phyloP scores from a whole-genome alignment of 2,888 invertebrate genomes.

The Diachrysia chrysitis region DNA sequence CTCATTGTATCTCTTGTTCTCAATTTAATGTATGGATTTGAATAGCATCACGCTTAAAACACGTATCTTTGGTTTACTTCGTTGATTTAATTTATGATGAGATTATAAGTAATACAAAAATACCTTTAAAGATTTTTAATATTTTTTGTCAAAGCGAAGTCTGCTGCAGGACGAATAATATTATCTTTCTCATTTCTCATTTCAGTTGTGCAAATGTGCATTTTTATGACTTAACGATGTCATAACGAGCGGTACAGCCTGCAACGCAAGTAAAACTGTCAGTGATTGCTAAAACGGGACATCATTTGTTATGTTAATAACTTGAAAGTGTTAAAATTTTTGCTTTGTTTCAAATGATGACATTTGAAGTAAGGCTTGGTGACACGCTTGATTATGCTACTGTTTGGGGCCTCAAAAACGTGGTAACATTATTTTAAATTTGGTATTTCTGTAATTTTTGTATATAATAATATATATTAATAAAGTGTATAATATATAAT shows the following conservation, averaged over 20 bases:
- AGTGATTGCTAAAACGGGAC: constrained; percentile 60
- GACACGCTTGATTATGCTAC: constrained; percentile 12
- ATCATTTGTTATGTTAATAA: constrained; percentile 64
- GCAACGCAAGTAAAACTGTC: constrained; percentile 32
- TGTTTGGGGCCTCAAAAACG: not conserved
- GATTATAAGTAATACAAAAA: too few species aligned
- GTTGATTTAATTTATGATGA: too few species aligned
- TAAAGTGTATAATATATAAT: too few species aligned
- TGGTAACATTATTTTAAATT: not conserved
- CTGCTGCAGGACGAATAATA: not conserved
- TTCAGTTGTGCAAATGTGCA: constrained; percentile 27
- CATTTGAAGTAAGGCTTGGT: constrained; percentile 12
- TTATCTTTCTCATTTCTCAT: not conserved
- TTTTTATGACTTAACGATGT: constrained; percentile 44
- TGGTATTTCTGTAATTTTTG: too few species aligned
- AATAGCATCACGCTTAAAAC: too few species aligned
- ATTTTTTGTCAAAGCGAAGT: too few species aligned
- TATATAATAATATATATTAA: too few species aligned
- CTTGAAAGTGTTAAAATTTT: constrained; percentile 43
- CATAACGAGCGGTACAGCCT: constrained; percentile 10
- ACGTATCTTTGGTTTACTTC: too few species aligned
- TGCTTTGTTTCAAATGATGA: constrained; percentile 26
- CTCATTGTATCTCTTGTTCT: too few species aligned
- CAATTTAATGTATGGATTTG: too few species aligned
- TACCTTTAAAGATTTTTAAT: too few species aligned